A percentile compares a stretch with the other conserved stretches of the same genome.
Evolutionary conservation across 2,113 vertebrate genomes (phyloP).

Genomic region (Cottus gobio): DNA sequence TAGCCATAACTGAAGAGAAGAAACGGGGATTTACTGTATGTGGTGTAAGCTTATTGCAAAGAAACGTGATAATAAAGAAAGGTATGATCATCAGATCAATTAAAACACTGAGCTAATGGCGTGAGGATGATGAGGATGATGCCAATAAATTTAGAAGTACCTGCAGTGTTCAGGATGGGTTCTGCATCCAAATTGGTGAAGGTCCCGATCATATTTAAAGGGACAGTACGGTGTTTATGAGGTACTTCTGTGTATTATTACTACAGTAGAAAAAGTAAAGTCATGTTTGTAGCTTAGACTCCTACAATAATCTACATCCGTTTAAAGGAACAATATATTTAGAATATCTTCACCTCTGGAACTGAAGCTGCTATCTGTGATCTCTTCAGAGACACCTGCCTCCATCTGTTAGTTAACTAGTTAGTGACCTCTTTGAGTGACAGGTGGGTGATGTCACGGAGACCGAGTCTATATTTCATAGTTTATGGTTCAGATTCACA

Average conservation of each 20-base stretch:
- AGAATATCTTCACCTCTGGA: no score
- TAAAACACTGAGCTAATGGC: constrained; percentile 13
- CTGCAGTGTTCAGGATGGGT: constrained; percentile 4
- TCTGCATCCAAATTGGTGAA: neutral
- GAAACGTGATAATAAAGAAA: constrained; percentile 18
- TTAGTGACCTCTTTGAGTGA: no score
- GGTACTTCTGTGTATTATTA: neutral
- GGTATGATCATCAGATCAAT: constrained; percentile 25
- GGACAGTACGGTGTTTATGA: neutral
- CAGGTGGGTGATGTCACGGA: no score
- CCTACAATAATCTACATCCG: no score
- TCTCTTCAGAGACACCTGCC: neutral
- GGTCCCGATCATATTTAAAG: neutral
- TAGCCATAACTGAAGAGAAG: constrained; percentile 60
- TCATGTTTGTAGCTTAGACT: no score
- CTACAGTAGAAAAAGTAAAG: neutral
- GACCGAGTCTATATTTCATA: no score
- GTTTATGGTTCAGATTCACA: no score
- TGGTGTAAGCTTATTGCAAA: constrained; percentile 34
- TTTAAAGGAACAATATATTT: no score
- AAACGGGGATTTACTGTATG: constrained; percentile 46
- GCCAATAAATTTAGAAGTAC: constrained; percentile 12
- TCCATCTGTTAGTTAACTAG: no score
- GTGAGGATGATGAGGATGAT: neutral
- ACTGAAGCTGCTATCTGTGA: no score